Evolutionary conservation across 2,797 vertebrate species (phyloP).

Genomic region (Pterois miles): DNA sequence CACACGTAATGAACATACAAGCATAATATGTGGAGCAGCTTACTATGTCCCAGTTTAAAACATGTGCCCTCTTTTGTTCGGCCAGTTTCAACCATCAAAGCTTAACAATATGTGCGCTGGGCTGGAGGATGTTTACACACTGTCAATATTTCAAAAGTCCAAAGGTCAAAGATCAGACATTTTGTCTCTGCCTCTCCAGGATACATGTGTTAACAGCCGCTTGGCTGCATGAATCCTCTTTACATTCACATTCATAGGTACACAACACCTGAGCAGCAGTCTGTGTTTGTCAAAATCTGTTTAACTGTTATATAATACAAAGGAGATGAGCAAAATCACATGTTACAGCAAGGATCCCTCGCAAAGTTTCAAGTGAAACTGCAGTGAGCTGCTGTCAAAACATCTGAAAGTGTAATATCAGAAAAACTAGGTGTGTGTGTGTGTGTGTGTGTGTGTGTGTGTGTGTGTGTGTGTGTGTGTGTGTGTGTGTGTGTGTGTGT

Average conservation of each 20-base stretch:
- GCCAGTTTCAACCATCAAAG: constrained; percentile 23
- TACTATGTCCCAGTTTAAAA: not conserved
- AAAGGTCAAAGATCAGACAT: constrained; percentile 49
- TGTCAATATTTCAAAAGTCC: constrained; percentile 53
- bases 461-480: too few relatives aligned
- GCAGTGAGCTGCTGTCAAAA: constrained; percentile 7
- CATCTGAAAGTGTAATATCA: constrained; percentile 7
- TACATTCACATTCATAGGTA: not conserved
- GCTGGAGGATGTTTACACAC: constrained; percentile 33
- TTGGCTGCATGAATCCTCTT: not conserved
- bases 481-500: too few relatives aligned
- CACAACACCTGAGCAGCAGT: constrained; percentile 6
- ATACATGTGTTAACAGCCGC: constrained; percentile 4
- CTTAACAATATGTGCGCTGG: rapidly evolving
- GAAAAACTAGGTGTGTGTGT: constrained; percentile 1
- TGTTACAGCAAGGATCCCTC: not conserved
- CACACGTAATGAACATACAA: not conserved
- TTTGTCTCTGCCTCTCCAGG: not conserved
- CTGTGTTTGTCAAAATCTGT: constrained; percentile 19
- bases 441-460: too few relatives aligned
- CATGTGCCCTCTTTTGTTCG: not conserved
- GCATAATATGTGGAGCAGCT: not conserved
- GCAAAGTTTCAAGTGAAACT: constrained; percentile 36
- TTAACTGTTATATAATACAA: not conserved
- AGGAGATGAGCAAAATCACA: not conserved